Base-by-base conservation (phyloP, 2,888 invertebrate genomes). In the Pteria penguin region DNA sequence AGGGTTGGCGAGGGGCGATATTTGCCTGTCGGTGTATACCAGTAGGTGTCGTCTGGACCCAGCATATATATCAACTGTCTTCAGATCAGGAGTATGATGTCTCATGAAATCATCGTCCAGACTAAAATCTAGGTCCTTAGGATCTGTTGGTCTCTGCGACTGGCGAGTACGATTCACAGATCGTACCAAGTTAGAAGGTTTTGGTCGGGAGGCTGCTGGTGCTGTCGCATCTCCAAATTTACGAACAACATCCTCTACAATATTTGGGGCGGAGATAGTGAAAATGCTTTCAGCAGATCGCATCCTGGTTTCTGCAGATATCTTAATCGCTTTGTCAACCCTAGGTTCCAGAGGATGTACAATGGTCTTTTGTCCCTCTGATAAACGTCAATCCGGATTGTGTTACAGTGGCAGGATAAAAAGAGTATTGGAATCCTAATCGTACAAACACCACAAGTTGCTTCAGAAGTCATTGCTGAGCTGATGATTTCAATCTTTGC, bases 1-100 rank as follows among this genome's bases (percentile, higher is more conserved):
- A 4, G 75, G 60, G 45, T 61, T 72, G 22, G 66, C 29, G 45
- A 76, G 54, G 8, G 66, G 29, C 11, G 31, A 18, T 5, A 72
- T n/a, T 52, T 70, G 70, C 14, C 36, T 31, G n/a, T 61, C n/a
- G n/a, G n/a, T n/a, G n/a, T n/a, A n/a, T n/a, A n/a, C n/a, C n/a
- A n/a, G n/a, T n/a, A n/a, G n/a, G 36, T 14, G 60, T 33, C 18
- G 60, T 32, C n/a, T 61, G 2, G 36, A 73, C 8, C 45, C 45
- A 45, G 45, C 45, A 14, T 45, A 8, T 11, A 45, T 45, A 45
- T 45, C 45, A 45, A 45, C 14, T 8, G 45, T 45, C 45, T 14
- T 45, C 8, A 45, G 45, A 14, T 45, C 45, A 11, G 14, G 45
- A 45, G 14, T 45, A n/a, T n/a, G n/a, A n/a, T n/a, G n/a, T n/a